Evolutionary conservation across 2,113 vertebrate species (phyloP), one percentile per base, ranked within the genome.

Genomic region (Odocoileus virginianus): DNA sequence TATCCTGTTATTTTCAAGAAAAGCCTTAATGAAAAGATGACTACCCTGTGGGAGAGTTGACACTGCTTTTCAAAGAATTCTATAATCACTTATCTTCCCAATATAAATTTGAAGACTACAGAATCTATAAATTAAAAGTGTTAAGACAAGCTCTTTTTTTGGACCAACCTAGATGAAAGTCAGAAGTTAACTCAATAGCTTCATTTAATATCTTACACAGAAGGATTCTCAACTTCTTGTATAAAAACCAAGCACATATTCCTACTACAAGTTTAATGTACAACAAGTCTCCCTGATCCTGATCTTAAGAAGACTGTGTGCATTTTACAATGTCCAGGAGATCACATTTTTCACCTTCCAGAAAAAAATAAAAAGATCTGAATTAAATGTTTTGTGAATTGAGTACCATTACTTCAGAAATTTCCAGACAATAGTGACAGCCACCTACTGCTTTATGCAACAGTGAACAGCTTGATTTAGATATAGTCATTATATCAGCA

Each of bases 391-490:
- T 93, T 97, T 93, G 27, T 87, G 47, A 93, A 91, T 81, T 94
- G 79, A 95, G 52, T 28, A 2, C 8, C 6, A 60, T 76, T 97
- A 95, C 50, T 97, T 94, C 47, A 89, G 45, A 95, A 97, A 93
- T 84, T 95, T 91, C 15, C 79, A 96, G 96, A 71, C n/a, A 94
- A 85, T 71, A 82, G n/a, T 95, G 81, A 81, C 28, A 96, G 47
- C 10, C 88, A 97, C 82, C 78, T 91, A 95, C 47, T 71, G 83
- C 21, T 96, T 93, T 95, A 17, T 94, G 23, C 33, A 96, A 94
- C 13, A 91, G 52, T 89, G 95, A 93, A 89, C 33, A 47, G 79
- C n/a, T 61, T 94, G 88, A 82, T 94, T 96, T 96, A 98, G 58
- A 61, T 96, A 93, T 71, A 94, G 43, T 81, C 92, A 94, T 91